Conservation (phyloP, 2,113 vertebrate genomes). For the Bucco capensis region DNA sequence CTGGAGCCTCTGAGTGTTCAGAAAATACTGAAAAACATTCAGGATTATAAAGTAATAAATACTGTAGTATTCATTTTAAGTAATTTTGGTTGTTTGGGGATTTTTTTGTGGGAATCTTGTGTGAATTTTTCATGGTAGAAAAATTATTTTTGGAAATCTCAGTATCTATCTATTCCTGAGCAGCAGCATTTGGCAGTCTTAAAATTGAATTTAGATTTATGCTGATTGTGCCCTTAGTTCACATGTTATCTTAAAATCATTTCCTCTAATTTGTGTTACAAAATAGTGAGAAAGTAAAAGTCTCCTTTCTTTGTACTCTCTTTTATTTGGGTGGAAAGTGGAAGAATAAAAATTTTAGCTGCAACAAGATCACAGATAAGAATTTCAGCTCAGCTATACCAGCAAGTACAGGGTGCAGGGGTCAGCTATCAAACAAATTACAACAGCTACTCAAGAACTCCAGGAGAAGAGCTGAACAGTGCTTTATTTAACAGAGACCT, state of each 20-base stretch:
- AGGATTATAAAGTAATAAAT: neutral
- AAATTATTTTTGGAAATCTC: neutral
- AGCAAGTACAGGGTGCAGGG: neutral
- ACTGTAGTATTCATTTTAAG: neutral
- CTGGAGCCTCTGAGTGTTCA: neutral
- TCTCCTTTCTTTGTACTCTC: neutral
- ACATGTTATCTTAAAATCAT: neutral
- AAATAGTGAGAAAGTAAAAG: neutral
- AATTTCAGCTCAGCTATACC: neutral
- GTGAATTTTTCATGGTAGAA: neutral
- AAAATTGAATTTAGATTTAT: neutral
- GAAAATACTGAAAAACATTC: neutral
- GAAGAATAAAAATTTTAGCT: neutral
- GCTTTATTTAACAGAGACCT: neutral
- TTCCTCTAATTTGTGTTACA: neutral
- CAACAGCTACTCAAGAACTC: neutral
- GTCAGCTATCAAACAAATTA: neutral
- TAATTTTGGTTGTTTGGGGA: neutral
- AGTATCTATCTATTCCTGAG: neutral
- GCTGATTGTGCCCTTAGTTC: neutral
- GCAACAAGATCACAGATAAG: neutral
- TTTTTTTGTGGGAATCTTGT: neutral
- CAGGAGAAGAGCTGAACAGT: neutral
- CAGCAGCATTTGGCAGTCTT: conserved; percentile 1
- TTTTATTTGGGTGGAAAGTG: neutral